phyloP scores from a whole-genome alignment of 2,797 vertebrate genomes.

The Cyprinella venusta region DNA sequence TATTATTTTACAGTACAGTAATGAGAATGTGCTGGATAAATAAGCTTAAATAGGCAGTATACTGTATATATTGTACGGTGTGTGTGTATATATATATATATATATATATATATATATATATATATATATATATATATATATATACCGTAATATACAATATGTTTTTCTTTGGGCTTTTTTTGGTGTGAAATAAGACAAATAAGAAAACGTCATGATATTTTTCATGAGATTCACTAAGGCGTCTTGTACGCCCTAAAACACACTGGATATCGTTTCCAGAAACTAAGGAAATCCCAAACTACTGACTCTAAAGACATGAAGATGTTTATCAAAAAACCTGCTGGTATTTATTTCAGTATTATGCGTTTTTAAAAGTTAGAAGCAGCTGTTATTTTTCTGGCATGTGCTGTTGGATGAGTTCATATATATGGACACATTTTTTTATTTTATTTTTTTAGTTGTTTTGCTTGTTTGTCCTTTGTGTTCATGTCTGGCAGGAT shows the following conservation, averaged over 20 bases:
- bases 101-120: too few relatives aligned
- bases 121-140: too few relatives aligned
- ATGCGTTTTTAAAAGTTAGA: slow-evolving; percentile 27
- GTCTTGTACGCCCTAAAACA: slow-evolving; percentile 71
- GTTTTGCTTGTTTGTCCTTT: neutral
- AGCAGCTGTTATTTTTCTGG: slow-evolving; percentile 4
- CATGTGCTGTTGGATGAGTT: slow-evolving; percentile 27
- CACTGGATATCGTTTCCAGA: slow-evolving; percentile 66
- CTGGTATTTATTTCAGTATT: slow-evolving; percentile 72
- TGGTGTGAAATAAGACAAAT: neutral
- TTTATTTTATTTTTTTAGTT: neutral
- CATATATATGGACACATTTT: neutral
- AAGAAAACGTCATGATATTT: neutral
- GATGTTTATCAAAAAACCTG: slow-evolving; percentile 51
- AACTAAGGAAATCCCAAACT: slow-evolving; percentile 11
- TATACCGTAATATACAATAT: neutral
- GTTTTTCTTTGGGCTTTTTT: neutral
- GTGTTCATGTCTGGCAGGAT: neutral
- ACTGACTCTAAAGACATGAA: slow-evolving; percentile 50
- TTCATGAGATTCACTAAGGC: neutral
- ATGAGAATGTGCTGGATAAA: neutral
- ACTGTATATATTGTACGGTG: too few relatives aligned
- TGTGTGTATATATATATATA: too few relatives aligned
- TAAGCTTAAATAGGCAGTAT: neutral
- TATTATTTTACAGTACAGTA: slow-evolving; percentile 9